Base-by-base conservation (phyloP, 2,888 invertebrate species). In the Stictocephala bisonia region DNA sequence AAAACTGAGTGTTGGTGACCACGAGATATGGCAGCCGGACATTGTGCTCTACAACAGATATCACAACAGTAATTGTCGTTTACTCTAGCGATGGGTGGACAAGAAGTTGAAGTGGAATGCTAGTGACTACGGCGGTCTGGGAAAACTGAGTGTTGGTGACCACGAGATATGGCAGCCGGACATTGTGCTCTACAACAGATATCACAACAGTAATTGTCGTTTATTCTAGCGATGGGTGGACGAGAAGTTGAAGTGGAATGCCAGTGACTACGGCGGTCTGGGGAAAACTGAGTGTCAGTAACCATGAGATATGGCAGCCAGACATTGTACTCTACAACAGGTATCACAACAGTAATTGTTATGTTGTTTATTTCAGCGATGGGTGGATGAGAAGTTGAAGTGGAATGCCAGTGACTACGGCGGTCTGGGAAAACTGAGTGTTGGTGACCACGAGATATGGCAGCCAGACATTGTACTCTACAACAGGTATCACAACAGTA, bases 21-120 rank as follows among this genome's bases (percentile, higher is more conserved):
- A 90, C 82, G 91, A 93, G 81, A 86, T 94, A 78, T 95, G 94
- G 93, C 88, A 88, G 82, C 94, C 93, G 2, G 93, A 93, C 83
- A 85, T 93, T 74, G 87, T 88, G 75, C 85, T 93, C 13, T 89
- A 91, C 78, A 93, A 93, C 84, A 89, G 89, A 84, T 89, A 80
- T 71, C 18, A n/a, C n/a, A n/a, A n/a, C n/a, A n/a, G n/a, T n/a
- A n/a, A n/a, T n/a, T n/a, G n/a, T n/a, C n/a, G n/a, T n/a, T n/a
- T n/a, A n/a, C n/a, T n/a, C n/a, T 83, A 94, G 94, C 81, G 81
- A n/a, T 94, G 94, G 94, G 83, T 82, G 48, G 94, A 94, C 81
- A 87, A 88, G n/a, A 90, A 92, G 72, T 83, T 93, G 3, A 85
- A 86, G 66, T 94, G 94, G 94, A 90, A 92, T 81, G 83, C 87